Base-by-base conservation (phyloP, 2,113 vertebrate species). In the Eubucco bourcierii region DNA sequence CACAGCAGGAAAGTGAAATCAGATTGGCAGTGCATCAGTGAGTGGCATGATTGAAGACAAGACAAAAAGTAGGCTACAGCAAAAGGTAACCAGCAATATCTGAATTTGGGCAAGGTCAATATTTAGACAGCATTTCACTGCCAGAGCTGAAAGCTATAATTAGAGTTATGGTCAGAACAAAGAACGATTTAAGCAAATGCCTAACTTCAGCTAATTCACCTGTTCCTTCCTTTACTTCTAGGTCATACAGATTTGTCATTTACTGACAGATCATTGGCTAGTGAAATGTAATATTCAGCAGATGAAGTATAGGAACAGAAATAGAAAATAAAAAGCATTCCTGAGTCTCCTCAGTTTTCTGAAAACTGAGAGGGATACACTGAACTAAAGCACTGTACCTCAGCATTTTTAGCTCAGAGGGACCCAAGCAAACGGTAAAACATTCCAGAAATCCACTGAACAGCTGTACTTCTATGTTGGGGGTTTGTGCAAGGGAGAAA, bases 381-480 rank as follows among this genome's bases (percentile, higher is more conserved):
- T 72, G 65, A 84, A 82, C 73, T 50, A 25, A 14, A 87, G 18
- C 65, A 52, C 25, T 78, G 31, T 82, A 64, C 29, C 44, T 94
- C 58, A 80, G 59, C 59, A 58, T 81, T 95, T 81, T 50, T 84
- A 84, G 65, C 80, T 68, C 58, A 74, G 58, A 92, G 12, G 52
- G 47, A 89, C 53, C 75, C 65, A 31, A 29, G 34, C 55, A 90
- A 91, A 75, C 74, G 84, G 61, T 91, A 55, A 93, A 94, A 81
- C 80, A 88, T 95, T 88, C 87, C 94, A 88, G 80, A 90, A 94
- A 96, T 78, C 39, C 85, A 70, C 82, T 73, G 65, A 91, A 77
- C 87, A 95, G 91, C 93, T 96, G 93, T 94, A 78, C 73, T 90
- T 88, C 58, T 83, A 55, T 93, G 58, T 21, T 88, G 76, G 70